These are phyloP conservation scores for Macrotrachela quadricornifera DNA, from an alignment of 1,140 invertebrate genomes.

Conservation along the genomic window DNA sequence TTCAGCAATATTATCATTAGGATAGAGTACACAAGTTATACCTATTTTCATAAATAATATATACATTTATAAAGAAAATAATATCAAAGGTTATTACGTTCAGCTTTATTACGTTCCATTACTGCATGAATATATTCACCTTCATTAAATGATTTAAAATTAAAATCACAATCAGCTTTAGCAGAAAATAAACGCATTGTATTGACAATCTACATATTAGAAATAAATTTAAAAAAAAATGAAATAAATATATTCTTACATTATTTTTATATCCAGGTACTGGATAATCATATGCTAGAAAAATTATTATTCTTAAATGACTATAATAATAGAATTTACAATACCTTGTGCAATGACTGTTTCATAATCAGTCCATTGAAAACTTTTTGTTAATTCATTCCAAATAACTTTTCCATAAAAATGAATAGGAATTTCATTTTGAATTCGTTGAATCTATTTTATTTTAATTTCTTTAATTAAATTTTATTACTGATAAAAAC, in stretches of 20 bases:
- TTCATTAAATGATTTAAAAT: conserved; percentile 76
- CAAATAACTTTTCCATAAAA: conserved; percentile 61
- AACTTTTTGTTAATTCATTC: conserved; percentile 65
- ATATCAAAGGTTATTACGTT: conserved; percentile 40
- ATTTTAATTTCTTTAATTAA: conserved; percentile 59
- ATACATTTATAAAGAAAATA: too few relatives aligned
- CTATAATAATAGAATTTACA: too few relatives aligned
- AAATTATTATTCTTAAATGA: too few relatives aligned
- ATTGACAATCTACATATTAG: conserved; percentile 49
- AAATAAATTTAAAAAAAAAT: too few relatives aligned
- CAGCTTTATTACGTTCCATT: conserved; percentile 79
- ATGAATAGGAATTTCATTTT: conserved; percentile 81
- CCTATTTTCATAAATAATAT: background rate
- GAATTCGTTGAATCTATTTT: conserved; percentile 46
- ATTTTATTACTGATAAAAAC: conserved; percentile 19
- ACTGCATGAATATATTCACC: conserved; percentile 98
- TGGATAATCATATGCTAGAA: conserved; percentile 76
- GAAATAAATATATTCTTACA: background rate
- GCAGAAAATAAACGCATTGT: conserved; percentile 91
- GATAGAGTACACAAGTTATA: conserved; percentile 85
- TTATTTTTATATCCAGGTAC: conserved; percentile 95
- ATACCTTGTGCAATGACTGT: background rate
- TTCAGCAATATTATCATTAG: conserved; percentile 72
- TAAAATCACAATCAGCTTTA: conserved; percentile 85
- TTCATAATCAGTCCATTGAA: background rate